Evolutionary conservation across 2,113 vertebrate species (phyloP).

Genomic region (Nibea coibor): DNA sequence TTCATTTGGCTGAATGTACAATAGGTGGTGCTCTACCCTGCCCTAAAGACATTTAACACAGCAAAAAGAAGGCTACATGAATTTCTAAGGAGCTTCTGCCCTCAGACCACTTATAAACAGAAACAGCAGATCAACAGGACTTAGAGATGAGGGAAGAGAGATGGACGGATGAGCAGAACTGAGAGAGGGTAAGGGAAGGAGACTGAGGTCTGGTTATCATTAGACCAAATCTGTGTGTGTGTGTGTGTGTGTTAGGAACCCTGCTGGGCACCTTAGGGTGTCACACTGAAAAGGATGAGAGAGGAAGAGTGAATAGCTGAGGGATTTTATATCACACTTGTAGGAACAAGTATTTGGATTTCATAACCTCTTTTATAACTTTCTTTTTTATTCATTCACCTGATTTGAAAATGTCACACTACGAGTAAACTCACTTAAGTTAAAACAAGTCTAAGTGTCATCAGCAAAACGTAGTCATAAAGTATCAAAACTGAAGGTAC

Average conservation of each 20-base stretch:
- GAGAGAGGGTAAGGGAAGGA: neutral
- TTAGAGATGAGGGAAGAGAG: neutral
- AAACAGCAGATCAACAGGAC: neutral
- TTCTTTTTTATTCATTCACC: no score
- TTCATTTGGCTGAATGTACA: no score
- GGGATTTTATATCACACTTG: neutral
- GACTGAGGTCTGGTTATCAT: constrained; percentile 89
- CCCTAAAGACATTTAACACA: no score
- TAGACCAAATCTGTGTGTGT: constrained; percentile 77
- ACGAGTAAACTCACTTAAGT: no score
- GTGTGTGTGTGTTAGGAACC: constrained; percentile 83
- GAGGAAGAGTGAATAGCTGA: neutral
- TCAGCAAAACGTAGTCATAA: no score
- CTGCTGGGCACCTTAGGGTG: constrained; percentile 86
- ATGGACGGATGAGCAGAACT: constrained; percentile 9
- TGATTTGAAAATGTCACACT: no score
- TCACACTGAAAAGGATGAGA: constrained; percentile 61
- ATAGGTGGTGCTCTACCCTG: no score
- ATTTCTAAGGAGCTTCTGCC: no score
- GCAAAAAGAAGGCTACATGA: no score
- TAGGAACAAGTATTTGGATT: neutral
- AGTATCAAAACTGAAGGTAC: neutral
- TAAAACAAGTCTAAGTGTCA: no score
- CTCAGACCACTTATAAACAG: no score
- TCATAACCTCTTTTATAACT: neutral